A percentile compares a stretch with the other conserved stretches of the same genome.
phyloP scores from a whole-genome alignment of 2,888 invertebrate genomes.

The Augochlorella aurata region DNA sequence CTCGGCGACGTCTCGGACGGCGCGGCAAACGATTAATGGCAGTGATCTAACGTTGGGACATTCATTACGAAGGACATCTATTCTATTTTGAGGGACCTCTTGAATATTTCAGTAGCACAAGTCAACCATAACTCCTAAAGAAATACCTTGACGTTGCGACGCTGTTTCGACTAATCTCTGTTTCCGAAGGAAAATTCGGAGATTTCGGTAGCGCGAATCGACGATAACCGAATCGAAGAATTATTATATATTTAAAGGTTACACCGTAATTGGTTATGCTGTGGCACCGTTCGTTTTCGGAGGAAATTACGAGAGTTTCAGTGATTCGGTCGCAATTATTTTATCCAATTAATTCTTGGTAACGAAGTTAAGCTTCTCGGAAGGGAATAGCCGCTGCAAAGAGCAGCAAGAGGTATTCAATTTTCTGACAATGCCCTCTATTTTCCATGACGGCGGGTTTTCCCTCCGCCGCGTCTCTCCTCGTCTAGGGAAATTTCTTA shows the following conservation, averaged over 20 bases:
- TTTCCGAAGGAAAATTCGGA: not conserved
- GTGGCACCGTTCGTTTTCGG: not conserved
- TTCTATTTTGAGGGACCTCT: too few relatives aligned
- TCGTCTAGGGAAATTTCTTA: conserved; percentile 16
- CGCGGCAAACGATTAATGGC: not conserved
- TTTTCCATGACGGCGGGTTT: not conserved
- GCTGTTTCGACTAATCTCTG: too few relatives aligned
- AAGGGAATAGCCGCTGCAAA: not conserved
- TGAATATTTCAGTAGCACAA: not conserved
- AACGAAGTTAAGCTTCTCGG: not conserved
- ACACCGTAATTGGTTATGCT: not conserved
- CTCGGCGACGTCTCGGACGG: not conserved
- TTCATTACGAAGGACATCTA: too few relatives aligned
- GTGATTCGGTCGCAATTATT: not conserved
- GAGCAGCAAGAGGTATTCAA: conserved; percentile 18
- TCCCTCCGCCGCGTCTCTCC: too few relatives aligned
- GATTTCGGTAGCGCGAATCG: too few relatives aligned
- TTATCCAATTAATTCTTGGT: conserved; percentile 10
- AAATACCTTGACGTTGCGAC: not conserved
- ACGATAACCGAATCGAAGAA: too few relatives aligned
- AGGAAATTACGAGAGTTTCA: not conserved
- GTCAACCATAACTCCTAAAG: not conserved
- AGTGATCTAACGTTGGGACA: too few relatives aligned
- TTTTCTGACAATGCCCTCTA: conserved; percentile 3
- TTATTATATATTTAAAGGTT: too few relatives aligned